Percentiles rank a stretch among this genome's conserved stretches.
These are phyloP conservation scores for Gymnobelideus leadbeateri DNA, from an alignment of 2,113 vertebrate genomes.

Conservation along the genomic window DNA sequence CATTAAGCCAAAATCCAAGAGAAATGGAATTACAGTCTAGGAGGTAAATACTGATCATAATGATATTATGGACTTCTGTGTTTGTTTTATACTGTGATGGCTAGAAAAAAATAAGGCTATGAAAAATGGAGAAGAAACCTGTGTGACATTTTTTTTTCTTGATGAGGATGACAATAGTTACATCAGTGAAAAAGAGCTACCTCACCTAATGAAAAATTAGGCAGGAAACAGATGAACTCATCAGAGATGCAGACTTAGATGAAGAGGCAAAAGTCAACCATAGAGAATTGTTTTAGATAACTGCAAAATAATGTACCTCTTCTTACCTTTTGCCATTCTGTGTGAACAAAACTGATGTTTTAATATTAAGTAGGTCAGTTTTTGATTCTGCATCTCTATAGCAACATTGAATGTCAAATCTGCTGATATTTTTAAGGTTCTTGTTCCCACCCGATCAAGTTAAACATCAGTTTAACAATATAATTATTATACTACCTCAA, in stretches of 20 bases:
- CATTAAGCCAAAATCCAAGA: slow-evolving; percentile 98
- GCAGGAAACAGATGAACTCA: slow-evolving; percentile 98
- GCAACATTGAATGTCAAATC: slow-evolving; percentile 99
- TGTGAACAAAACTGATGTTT: slow-evolving; percentile 98
- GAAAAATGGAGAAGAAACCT: slow-evolving; percentile 99
- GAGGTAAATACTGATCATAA: slow-evolving; percentile 98
- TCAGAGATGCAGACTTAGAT: slow-evolving; percentile 99
- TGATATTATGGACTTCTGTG: slow-evolving; percentile 98
- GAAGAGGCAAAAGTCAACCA: slow-evolving; percentile 99
- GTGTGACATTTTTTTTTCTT: slow-evolving; percentile 98
- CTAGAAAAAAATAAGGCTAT: slow-evolving; percentile 99
- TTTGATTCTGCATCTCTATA: slow-evolving; percentile 98
- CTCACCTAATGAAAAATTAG: slow-evolving; percentile 99
- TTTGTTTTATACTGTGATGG: slow-evolving; percentile 96
- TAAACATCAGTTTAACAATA: slow-evolving; percentile 92
- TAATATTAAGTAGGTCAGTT: slow-evolving; percentile 98
- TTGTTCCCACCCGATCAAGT: slow-evolving; percentile 94
- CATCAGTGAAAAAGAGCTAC: slow-evolving; percentile 97
- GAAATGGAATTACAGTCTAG: slow-evolving; percentile 98
- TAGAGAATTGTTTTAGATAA: slow-evolving; percentile 99
- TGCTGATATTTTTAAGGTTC: slow-evolving; percentile 99
- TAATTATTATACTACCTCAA: slow-evolving; percentile 93
- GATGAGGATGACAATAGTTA: slow-evolving; percentile 99
- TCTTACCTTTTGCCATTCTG: slow-evolving; percentile 91
- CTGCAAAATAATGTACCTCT: slow-evolving; percentile 96